Evolutionary conservation across 2,797 vertebrate species (phyloP), one percentile per base, ranked within the genome.

Genomic region (Tragelaphus eurycerus): DNA sequence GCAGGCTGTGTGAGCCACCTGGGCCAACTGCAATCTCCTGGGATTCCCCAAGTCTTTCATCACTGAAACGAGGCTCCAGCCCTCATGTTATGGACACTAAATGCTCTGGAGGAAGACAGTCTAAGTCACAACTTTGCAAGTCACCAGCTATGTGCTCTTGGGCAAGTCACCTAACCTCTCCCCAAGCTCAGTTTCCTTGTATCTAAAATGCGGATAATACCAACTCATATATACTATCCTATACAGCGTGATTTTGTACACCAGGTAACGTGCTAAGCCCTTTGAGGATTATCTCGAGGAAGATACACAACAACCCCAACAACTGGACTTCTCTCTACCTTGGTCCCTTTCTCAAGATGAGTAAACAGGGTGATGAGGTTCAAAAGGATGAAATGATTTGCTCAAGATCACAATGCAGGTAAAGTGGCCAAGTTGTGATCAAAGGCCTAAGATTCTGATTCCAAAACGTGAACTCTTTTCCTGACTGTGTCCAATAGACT

Each of bases 261-360:
- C n/a, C 38, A n/a, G 43, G 50, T 54, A 55, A 90, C 0, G 0
- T 11, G 38, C 86, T 34, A 87, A 78, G 19, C 29, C 21, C 52
- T 92, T 55, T 34, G 17, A 95, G 29, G 29, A 91, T 38, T 7
- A 50, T n/a, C 43, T 93, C 23, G 21, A 3, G 67, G 85, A 88
- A 71, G 60, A 82, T 43, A 92, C 48, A 55, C 8, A 43, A 4
- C 4, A 91, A 50, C 38, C 29, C 76, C 25, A 23, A 29, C 34
- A 71, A 27, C 62, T 48, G 59, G 38, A 23, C 10, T 25, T 52
- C 38, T 12, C 84, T 52, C 86, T 74, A n/a, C 62, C 60, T 59
- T n/a, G n/a, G 29, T n/a, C 85, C n/a, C 62, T 74, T 92, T 52
- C 95, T 97, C 57, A 62, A 91, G 62, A 54, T 31, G 48, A 96